These are phyloP conservation scores for Adineta ricciae DNA, from an alignment of 2,888 invertebrate genomes.

Conservation along the genomic window DNA sequence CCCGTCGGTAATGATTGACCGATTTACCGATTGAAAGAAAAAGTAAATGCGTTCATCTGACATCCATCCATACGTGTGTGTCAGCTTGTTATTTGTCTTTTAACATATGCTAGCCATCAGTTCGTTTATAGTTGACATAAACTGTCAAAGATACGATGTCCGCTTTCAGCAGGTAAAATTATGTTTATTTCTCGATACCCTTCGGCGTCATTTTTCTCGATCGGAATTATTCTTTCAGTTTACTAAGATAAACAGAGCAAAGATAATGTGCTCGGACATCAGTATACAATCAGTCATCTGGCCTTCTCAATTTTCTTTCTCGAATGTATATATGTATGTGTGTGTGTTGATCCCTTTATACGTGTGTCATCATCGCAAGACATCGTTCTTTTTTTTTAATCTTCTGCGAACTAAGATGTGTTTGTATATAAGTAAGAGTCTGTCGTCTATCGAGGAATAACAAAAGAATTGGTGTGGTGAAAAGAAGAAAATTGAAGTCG, in stretches of 20 bases:
- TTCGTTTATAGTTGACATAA: not conserved
- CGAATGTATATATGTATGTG: not conserved
- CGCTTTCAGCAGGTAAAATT: not conserved
- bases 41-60: not conserved
- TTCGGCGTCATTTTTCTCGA: not conserved
- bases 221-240: not conserved
- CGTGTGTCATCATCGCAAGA: not conserved
- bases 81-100: conserved; percentile 1
- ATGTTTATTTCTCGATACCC: not conserved
- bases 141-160: not conserved
- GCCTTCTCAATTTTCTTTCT: conserved; percentile 11
- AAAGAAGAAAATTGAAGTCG: conserved; percentile 6
- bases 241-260: not conserved
- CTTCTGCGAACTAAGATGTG: not conserved
- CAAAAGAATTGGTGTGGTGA: not conserved
- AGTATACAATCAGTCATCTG: not conserved
- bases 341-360: not conserved
- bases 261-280: not conserved
- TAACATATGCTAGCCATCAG: not conserved
- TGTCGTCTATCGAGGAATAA: conserved; percentile 2
- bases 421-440: not conserved
- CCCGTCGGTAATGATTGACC: not conserved
- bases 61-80: not conserved
- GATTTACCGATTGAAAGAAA: not conserved
- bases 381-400: not conserved